These are phyloP conservation scores for Pseudanteris insignis DNA, from an alignment of 2,888 invertebrate species.

Conservation along the genomic window DNA sequence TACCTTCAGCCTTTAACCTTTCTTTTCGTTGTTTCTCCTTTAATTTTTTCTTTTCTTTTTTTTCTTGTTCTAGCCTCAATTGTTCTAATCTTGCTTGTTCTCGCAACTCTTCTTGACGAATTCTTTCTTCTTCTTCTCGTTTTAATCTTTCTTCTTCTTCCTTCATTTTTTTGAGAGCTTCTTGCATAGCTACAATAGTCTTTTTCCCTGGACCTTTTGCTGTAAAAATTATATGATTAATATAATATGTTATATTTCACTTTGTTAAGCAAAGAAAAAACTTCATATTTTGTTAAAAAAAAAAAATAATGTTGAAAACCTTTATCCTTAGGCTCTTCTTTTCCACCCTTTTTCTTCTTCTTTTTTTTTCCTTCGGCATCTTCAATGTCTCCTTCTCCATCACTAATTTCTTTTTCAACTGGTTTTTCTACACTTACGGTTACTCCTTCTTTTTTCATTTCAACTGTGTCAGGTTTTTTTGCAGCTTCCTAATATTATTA, in stretches of 20 bases:
- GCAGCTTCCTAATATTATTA: slow-evolving; percentile 55
- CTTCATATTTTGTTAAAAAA: neutral
- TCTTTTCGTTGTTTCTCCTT: slow-evolving; percentile 94
- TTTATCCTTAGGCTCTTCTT: slow-evolving; percentile 68
- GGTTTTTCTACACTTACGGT: slow-evolving; percentile 54
- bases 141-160: slow-evolving; percentile 85
- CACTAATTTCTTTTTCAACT: slow-evolving; percentile 47
- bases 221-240: slow-evolving; percentile 8
- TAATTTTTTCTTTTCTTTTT: slow-evolving; percentile 87
- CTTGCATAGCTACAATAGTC: slow-evolving; percentile 91
- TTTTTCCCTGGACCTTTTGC: slow-evolving; percentile 81
- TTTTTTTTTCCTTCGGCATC: slow-evolving; percentile 66
- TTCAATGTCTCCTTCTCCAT: slow-evolving; percentile 60
- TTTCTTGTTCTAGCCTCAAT: slow-evolving; percentile 82
- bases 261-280: slow-evolving; percentile 11
- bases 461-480: slow-evolving; percentile 60
- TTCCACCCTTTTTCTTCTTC: slow-evolving; percentile 67
- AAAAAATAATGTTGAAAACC: slow-evolving; percentile 42
- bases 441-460: slow-evolving; percentile 46
- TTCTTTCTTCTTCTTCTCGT: slow-evolving; percentile 83
- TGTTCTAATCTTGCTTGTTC: slow-evolving; percentile 80
- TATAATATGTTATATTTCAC: no score
- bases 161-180: slow-evolving; percentile 83
- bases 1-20: slow-evolving; percentile 95
- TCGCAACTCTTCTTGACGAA: slow-evolving; percentile 78